Evolutionary conservation across 2,888 invertebrate genomes (phyloP).

Genomic region (Tenthredo mesomela): DNA sequence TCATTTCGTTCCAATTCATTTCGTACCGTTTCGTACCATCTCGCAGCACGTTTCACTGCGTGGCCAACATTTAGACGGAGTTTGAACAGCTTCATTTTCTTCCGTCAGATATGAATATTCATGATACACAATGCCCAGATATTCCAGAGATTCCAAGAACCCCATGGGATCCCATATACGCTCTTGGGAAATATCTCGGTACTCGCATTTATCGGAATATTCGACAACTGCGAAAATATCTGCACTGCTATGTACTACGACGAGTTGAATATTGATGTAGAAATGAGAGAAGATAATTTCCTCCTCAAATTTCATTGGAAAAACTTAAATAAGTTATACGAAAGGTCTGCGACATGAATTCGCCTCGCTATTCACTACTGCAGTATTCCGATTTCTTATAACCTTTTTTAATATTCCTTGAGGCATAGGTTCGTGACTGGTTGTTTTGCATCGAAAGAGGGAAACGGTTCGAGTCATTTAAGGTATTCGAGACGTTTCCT

Average conservation of each 20-base stretch:
- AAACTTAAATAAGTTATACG: not conserved
- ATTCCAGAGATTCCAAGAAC: not conserved
- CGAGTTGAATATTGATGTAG: not conserved
- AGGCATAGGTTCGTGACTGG: not conserved
- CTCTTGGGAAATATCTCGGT: not conserved
- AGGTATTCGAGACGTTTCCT: constrained; percentile 10
- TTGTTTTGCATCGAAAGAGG: not conserved
- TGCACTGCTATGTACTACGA: not conserved
- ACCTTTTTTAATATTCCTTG: not conserved
- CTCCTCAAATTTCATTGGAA: not conserved
- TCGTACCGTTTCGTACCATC: constrained; percentile 18
- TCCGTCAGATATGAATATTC: not conserved
- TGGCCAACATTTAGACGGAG: constrained; percentile 2
- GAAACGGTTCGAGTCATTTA: constrained; percentile 26
- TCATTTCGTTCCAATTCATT: constrained; percentile 30
- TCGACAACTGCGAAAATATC: not conserved
- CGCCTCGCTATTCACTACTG: not conserved
- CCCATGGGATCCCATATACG: not conserved
- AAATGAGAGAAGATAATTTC: not conserved
- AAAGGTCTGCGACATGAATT: not conserved
- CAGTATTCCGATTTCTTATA: constrained; percentile 12
- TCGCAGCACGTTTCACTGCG: not conserved
- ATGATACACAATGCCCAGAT: not conserved
- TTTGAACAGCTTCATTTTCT: constrained; percentile 25
- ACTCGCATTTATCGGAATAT: not conserved